Conservation (phyloP, 2,113 vertebrate species). For the Riparia riparia region DNA sequence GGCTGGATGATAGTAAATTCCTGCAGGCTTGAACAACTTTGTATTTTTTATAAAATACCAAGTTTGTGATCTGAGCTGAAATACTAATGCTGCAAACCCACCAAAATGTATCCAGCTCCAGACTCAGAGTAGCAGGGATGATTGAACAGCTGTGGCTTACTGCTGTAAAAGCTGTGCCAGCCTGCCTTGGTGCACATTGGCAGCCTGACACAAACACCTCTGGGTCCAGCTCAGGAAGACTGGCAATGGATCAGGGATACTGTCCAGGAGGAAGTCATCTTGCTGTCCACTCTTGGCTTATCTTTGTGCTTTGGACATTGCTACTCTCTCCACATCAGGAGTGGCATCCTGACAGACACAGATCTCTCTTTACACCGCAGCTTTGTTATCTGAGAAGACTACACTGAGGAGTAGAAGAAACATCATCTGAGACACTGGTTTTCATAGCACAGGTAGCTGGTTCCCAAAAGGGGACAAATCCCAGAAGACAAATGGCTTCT, state of each 20-base stretch:
- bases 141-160: neutral
- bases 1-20: constrained; percentile 27
- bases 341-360: neutral
- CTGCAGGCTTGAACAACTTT: neutral
- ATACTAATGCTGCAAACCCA: neutral
- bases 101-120: neutral
- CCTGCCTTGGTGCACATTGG: neutral
- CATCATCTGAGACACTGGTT: neutral
- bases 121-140: neutral
- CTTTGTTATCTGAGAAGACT: neutral
- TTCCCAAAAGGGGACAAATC: neutral
- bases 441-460: neutral
- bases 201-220: neutral
- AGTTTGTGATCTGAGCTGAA: neutral
- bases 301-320: neutral
- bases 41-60: neutral
- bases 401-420: neutral
- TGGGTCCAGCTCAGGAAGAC: neutral
- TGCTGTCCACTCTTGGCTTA: neutral
- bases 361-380: neutral
- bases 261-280: neutral
- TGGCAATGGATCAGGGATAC: neutral
- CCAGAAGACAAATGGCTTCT: neutral
- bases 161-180: neutral
- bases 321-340: neutral